These are phyloP conservation scores for Polymixis lichenea DNA, from an alignment of 2,888 invertebrate genomes.

Conservation along the genomic window DNA sequence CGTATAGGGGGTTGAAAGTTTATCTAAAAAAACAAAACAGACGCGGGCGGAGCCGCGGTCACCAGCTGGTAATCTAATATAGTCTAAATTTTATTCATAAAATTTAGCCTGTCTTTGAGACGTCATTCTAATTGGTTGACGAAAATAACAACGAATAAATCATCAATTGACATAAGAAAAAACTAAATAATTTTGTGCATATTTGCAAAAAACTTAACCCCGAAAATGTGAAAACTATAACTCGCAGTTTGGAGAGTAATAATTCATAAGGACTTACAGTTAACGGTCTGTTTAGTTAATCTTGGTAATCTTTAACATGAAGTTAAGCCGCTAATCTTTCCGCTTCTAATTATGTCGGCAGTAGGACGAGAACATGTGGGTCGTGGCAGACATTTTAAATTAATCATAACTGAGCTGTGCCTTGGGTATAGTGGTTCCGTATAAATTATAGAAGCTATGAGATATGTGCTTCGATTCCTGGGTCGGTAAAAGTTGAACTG, in stretches of 20 bases:
- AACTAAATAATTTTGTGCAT: too few relatives aligned
- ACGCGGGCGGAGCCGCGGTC: too few relatives aligned
- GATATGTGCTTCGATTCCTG: neutral
- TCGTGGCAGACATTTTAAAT: slow-evolving; percentile 15
- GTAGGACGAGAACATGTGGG: slow-evolving; percentile 7
- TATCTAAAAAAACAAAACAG: too few relatives aligned
- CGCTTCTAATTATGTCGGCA: slow-evolving; percentile 50
- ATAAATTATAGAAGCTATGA: neutral
- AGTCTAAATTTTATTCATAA: too few relatives aligned
- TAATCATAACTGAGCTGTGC: neutral
- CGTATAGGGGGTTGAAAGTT: too few relatives aligned
- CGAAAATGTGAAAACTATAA: neutral
- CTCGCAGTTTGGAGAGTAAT: slow-evolving; percentile 14
- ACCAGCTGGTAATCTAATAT: too few relatives aligned
- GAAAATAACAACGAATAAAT: too few relatives aligned
- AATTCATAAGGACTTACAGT: slow-evolving; percentile 25
- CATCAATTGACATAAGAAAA: too few relatives aligned
- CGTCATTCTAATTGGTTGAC: too few relatives aligned
- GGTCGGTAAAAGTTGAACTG: neutral
- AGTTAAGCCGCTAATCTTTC: slow-evolving; percentile 46
- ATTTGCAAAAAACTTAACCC: neutral
- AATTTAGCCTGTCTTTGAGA: too few relatives aligned
- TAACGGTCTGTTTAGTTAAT: slow-evolving; percentile 31
- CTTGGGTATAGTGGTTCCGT: neutral
- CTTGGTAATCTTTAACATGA: slow-evolving; percentile 42